Percentiles rank a stretch among this genome's conserved stretches.
Evolutionary conservation across 2,797 vertebrate species (phyloP).

Genomic region (Ceyx erithaca): DNA sequence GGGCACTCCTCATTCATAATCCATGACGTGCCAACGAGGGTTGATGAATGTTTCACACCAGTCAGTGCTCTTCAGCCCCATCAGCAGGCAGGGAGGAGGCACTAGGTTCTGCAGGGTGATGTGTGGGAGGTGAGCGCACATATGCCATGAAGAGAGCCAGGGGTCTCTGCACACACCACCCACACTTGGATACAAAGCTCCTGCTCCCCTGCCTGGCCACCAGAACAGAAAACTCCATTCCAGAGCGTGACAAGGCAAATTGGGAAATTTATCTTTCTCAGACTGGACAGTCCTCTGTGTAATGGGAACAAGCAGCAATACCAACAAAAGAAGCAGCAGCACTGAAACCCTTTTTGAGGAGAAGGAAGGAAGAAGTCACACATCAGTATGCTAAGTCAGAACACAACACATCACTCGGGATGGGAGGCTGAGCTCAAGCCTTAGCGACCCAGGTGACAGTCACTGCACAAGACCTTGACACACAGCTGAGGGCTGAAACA

Average conservation of each 20-base stretch:
- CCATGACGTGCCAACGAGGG: not conserved
- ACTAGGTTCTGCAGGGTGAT: not conserved
- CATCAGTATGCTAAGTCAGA: conserved; percentile 20
- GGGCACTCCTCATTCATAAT: not conserved
- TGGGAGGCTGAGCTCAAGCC: conserved; percentile 22
- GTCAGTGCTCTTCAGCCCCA: not conserved
- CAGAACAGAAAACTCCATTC: conserved; percentile 41
- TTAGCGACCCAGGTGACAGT: conserved; percentile 12
- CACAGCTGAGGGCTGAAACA: not conserved
- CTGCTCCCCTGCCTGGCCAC: not conserved
- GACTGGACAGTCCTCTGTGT: not conserved
- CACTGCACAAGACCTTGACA: conserved; percentile 23
- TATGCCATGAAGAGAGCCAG: not conserved
- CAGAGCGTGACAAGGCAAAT: conserved; percentile 62
- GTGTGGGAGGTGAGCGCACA: not conserved
- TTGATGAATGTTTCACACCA: not conserved
- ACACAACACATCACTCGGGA: not conserved
- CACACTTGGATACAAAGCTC: fast-evolving
- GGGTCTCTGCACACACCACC: not conserved
- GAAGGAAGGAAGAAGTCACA: not conserved
- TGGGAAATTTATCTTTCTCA: conserved; percentile 59
- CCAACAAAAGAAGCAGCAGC: not conserved
- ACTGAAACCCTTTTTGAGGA: not conserved
- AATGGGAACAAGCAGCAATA: conserved; percentile 42
- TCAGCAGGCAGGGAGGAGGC: not conserved